phyloP scores from a whole-genome alignment of 2,888 invertebrate genomes.

The Uloborus plumipes region DNA sequence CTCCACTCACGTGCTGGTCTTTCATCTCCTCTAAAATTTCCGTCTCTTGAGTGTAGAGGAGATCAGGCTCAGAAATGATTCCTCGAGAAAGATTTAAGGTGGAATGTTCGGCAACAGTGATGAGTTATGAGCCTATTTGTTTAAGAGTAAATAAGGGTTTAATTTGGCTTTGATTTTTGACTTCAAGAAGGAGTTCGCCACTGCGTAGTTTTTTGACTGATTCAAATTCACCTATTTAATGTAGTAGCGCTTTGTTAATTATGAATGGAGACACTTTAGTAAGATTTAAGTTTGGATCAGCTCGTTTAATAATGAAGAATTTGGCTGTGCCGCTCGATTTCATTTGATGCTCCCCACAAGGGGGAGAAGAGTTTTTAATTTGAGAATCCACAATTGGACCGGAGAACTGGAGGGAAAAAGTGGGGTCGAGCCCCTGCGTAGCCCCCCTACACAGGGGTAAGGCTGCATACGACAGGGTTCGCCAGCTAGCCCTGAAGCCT shows the following conservation, averaged over 20 bases:
- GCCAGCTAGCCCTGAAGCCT: no score
- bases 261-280: not conserved
- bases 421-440: no score
- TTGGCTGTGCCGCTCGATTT: no score
- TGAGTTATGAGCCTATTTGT: not conserved
- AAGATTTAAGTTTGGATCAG: no score
- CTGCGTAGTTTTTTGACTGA: not conserved
- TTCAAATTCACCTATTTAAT: not conserved
- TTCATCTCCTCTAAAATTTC: not conserved
- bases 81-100: not conserved
- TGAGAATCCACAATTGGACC: no score
- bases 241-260: not conserved
- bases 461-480: no score
- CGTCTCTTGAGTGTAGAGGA: not conserved
- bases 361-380: no score
- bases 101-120: not conserved
- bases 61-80: not conserved
- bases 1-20: not conserved
- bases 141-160: not conserved
- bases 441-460: no score
- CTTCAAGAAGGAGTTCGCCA: not conserved
- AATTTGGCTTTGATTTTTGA: not conserved
- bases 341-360: no score
- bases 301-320: no score
- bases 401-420: no score